A percentile compares a stretch with the other conserved stretches of the same genome.
Conservation (phyloP, 1,140 invertebrate species). For the Charaxes varanes region DNA sequence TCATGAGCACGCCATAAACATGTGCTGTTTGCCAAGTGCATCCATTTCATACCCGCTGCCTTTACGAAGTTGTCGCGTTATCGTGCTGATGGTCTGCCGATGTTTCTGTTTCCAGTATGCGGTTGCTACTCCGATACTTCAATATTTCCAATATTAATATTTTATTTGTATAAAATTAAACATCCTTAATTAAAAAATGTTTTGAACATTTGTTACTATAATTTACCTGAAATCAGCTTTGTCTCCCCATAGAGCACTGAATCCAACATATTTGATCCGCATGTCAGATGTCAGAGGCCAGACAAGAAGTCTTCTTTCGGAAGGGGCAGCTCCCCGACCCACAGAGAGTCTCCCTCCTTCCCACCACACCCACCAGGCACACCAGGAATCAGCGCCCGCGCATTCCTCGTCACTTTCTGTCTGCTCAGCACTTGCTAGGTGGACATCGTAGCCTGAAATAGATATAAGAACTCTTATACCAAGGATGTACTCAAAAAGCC, state of each 20-base stretch:
- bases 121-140: no score
- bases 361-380: constrained; percentile 79
- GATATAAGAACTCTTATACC: background rate
- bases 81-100: no score
- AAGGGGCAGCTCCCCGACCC: constrained; percentile 70
- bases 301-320: constrained; percentile 68
- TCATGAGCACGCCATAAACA: no score
- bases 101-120: no score
- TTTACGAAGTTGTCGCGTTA: no score
- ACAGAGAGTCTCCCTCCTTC: constrained; percentile 74
- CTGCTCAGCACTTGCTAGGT: constrained; percentile 72
- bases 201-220: background rate
- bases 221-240: constrained; percentile 78
- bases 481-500: background rate
- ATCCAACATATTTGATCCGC: constrained; percentile 76
- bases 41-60: no score
- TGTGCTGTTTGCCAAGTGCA: no score
- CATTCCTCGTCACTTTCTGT: constrained; percentile 68
- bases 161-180: no score
- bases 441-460: constrained; percentile 76
- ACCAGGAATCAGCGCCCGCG: constrained; percentile 61
- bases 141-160: no score
- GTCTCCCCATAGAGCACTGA: constrained; percentile 76
- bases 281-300: constrained; percentile 76
- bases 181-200: no score